Base-by-base conservation (phyloP, 2,113 vertebrate genomes). In the Myotis davidii region DNA sequence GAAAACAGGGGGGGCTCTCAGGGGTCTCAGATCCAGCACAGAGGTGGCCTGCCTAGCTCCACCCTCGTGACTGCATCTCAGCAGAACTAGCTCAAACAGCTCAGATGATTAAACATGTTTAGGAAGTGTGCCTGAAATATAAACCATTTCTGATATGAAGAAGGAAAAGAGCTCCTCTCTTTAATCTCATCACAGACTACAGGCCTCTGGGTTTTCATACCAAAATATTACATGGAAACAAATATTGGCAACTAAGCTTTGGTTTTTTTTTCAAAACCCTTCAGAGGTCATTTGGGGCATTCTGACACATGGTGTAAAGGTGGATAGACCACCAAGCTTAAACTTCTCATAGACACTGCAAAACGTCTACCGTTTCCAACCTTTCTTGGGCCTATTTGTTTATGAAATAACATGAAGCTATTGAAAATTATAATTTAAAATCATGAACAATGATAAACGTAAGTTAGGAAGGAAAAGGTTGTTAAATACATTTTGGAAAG, bases 41-140 rank as follows among this genome's bases (percentile, higher is more conserved):
- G 8, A 9, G 54, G 29, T 2, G 42, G 12, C 50, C 50, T 34
- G 16, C 34, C 42, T 25, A 10, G 20, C 37, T 52, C 34, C 54
- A 48, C 16, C 25, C 65, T 45, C 20, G 14, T 20, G 50, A 20
- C 12, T 52, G 86, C 45, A 78, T 42, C 37, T 70, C 39, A n/a
- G 64, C 29, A 85, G 87, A 27, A 79, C 45, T n/a, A 42, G 14
- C 37, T 45, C 79, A 64, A 16, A 93, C 34, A 65, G 50, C 42
- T 59, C 54, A 72, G 50, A 67, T 42, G 2, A 72, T 34, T 54
- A 83, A 37, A 77, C 11, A 20, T 14, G 42, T 90, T 23, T 65
- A 81, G 82, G 29, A 81, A 91, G 90, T 32, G 54, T 65, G 42
- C 64, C 39, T 95, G 45, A 95, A 88, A 72, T 85, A 76, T 18